Percentiles rank a stretch among this genome's conserved stretches.
Conservation (phyloP, 2,113 vertebrate genomes). For the Xyliphius kryptos region DNA sequence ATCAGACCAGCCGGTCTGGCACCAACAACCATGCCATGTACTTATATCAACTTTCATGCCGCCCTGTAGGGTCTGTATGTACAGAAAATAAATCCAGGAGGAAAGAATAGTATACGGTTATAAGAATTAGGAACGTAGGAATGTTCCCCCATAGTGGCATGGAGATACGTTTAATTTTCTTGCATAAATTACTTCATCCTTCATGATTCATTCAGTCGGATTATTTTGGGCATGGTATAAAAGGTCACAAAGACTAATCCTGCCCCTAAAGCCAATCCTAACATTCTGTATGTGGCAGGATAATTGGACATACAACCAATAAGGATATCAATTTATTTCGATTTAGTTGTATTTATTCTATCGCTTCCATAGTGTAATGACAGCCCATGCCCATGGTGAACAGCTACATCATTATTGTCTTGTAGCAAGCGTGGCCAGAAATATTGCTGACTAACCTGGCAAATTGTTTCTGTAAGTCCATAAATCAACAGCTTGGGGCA, state of each 20-base stretch:
- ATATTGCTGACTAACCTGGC: background rate
- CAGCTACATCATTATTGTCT: background rate
- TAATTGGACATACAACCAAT: background rate
- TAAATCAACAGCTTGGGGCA: background rate
- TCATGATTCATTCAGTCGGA: background rate
- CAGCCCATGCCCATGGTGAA: background rate
- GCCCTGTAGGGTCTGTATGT: too few relatives aligned
- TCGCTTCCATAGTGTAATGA: background rate
- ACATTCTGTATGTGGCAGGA: background rate
- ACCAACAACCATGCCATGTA: too few relatives aligned
- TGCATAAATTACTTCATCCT: background rate
- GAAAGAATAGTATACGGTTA: background rate
- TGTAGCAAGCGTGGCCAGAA: constrained; percentile 1
- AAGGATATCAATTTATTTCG: too few relatives aligned
- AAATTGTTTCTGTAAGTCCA: background rate
- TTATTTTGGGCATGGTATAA: background rate
- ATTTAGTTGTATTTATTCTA: background rate
- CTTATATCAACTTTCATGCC: too few relatives aligned
- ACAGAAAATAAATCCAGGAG: background rate
- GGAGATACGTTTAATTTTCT: background rate
- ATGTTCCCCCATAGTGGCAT: background rate
- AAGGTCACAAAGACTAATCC: too few relatives aligned
- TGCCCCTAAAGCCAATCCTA: background rate
- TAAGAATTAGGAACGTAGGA: background rate
- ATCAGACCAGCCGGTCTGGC: too few relatives aligned